phyloP scores from a whole-genome alignment of 2,113 vertebrate species.

The Osmerus eperlanus region DNA sequence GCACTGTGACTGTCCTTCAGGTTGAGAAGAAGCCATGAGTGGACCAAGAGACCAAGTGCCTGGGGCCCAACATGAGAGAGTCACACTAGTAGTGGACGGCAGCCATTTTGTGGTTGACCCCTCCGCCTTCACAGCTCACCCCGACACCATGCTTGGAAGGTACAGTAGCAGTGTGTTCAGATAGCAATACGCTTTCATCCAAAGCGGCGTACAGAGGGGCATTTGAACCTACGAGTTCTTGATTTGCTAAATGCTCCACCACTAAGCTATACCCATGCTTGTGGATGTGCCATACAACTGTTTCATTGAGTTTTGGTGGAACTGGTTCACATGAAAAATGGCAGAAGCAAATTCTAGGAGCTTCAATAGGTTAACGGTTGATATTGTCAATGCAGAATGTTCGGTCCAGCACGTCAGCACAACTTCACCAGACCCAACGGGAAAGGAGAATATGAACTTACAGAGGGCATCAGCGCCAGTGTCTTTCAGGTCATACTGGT shows the following conservation, averaged over 20 bases:
- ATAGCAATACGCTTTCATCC: neutral
- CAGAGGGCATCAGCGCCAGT: slow-evolving; percentile 75
- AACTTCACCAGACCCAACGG: slow-evolving; percentile 80
- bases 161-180: slow-evolving; percentile 26
- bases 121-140: slow-evolving; percentile 78
- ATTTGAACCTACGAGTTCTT: too few species aligned
- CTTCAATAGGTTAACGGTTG: neutral
- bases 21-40: slow-evolving; percentile 4
- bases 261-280: too few species aligned
- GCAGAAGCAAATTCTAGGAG: too few species aligned
- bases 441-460: slow-evolving; percentile 80
- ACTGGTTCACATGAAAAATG: too few species aligned
- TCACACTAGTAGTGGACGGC: slow-evolving; percentile 77
- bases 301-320: too few species aligned
- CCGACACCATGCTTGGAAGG: slow-evolving; percentile 82
- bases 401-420: slow-evolving; percentile 78
- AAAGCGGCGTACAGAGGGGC: too few species aligned
- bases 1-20: too few species aligned
- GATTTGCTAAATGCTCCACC: too few species aligned
- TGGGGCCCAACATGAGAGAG: slow-evolving; percentile 58
- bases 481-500: slow-evolving; percentile 81
- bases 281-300: too few species aligned
- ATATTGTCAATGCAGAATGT: slow-evolving; percentile 71
- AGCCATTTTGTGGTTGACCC: slow-evolving; percentile 80
- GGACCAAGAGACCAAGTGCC: neutral